Percentiles rank a stretch among this genome's conserved stretches.
Conservation (phyloP, 2,888 invertebrate species). For the Conus canariensis region DNA sequence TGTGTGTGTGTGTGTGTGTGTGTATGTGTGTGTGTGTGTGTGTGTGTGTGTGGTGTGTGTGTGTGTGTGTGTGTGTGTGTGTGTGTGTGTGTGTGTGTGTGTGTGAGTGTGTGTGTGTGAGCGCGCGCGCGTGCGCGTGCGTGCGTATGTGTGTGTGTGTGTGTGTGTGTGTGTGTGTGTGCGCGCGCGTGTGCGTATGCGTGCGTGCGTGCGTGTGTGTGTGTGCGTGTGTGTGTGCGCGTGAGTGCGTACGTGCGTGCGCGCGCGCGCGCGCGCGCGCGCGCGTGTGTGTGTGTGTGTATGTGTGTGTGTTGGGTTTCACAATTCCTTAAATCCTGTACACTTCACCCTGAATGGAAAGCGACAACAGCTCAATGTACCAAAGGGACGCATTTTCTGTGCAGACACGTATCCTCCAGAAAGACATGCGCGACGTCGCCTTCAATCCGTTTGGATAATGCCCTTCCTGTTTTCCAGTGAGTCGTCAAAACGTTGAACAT, state of each 20-base stretch:
- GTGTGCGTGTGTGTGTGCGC: background rate
- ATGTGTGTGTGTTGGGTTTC: background rate
- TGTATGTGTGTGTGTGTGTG: background rate
- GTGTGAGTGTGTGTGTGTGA: background rate
- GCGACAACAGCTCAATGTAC: too few species aligned
- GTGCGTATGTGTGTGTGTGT: slow-evolving; percentile 22
- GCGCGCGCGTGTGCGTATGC: background rate
- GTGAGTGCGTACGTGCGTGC: background rate
- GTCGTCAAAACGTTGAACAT: too few species aligned
- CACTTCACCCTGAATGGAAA: too few species aligned
- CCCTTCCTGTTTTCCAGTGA: too few species aligned
- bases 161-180: slow-evolving; percentile 16
- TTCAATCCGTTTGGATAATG: too few species aligned
- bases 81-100: slow-evolving; percentile 1
- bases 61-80: background rate
- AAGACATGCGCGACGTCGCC: too few species aligned
- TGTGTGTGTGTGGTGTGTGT: background rate
- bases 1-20: background rate
- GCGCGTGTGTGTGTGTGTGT: background rate
- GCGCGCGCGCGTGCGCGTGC: background rate
- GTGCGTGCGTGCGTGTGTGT: background rate
- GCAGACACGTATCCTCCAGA: too few species aligned
- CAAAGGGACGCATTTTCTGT: too few species aligned
- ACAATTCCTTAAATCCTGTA: too few species aligned
- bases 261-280: background rate